Base-by-base conservation (phyloP, 2,888 invertebrate species). In the Cryptocephalus moraei region DNA sequence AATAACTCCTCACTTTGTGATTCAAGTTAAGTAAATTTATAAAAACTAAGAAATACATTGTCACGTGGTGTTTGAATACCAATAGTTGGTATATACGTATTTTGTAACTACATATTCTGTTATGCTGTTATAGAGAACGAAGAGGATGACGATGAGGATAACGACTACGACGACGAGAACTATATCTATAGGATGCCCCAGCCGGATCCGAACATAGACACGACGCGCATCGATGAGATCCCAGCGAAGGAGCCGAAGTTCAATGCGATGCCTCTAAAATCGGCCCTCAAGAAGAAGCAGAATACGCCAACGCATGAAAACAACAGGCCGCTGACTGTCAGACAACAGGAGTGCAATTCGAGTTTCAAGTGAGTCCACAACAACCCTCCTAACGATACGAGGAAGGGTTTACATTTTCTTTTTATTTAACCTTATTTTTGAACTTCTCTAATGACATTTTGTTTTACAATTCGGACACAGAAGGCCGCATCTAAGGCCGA, bases 191-290 rank as follows among this genome's bases (percentile, higher is more conserved):
- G 72, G 60, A 74, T 71, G 69, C 74, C 74, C 56, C 81, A 78
- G 59, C 79, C 80, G 38, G 80, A 82, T 66, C 82, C 82, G 32
- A 71, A 75, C 57, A 82, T 84, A 60, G 91, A 91, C 71, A 90
- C 89, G 49, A 82, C 83, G 48, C 80, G 89, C 56, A 84, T 92
- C 52, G 91, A 92, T 71, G 91, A 91, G 74, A 91, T 92, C 62
- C 91, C 91, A 58, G 91, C 92, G 49, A 91, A 91, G 40, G 55
- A 55, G 45, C 55, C 55, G 8, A 84, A 85, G 65, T 86, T 90
- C 73, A 86, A 90, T 73, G 91, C 91, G 56, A 82, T 91, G 77
- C 92, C 92, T 55, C 80, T 91, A 51, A 93, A 93, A 72, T 91
- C 91, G 44, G 93, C 92, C 55, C 77, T 93, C 58, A 93, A 93